A percentile compares a stretch with the other conserved stretches of the same genome.
These are phyloP conservation scores for Tineola bisselliella DNA, from an alignment of 2,888 invertebrate genomes.

Conservation along the genomic window DNA sequence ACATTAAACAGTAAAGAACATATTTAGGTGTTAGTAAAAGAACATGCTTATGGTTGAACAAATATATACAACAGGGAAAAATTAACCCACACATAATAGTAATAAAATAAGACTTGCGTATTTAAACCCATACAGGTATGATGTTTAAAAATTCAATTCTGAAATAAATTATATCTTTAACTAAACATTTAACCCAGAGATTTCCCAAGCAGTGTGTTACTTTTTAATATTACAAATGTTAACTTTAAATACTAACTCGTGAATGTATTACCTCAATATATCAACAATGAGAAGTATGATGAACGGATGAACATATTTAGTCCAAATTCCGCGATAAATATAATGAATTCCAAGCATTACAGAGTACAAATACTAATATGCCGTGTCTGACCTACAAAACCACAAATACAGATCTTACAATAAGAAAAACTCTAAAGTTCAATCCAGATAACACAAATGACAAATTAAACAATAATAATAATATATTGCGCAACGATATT, in stretches of 20 bases:
- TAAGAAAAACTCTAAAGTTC: slow-evolving; percentile 13
- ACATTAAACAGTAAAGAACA: too few relatives aligned
- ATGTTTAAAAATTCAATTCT: slow-evolving; percentile 11
- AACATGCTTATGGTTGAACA: neutral
- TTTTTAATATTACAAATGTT: too few relatives aligned
- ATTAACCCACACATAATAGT: neutral
- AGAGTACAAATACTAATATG: slow-evolving; percentile 19
- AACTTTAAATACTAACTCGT: neutral
- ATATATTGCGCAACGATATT: slow-evolving; percentile 26
- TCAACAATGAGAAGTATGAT: slow-evolving; percentile 41
- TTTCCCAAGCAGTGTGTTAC: too few relatives aligned
- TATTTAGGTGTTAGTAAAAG: neutral
- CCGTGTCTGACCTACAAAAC: slow-evolving; percentile 28
- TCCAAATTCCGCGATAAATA: slow-evolving; percentile 36
- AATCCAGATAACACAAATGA: neutral
- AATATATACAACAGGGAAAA: too few relatives aligned
- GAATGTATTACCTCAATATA: slow-evolving; percentile 37
- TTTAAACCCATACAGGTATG: slow-evolving; percentile 38
- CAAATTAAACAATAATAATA: neutral
- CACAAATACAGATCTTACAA: slow-evolving; percentile 17
- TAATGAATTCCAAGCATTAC: slow-evolving; percentile 35
- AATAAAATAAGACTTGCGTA: slow-evolving; percentile 41
- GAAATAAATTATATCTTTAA: neutral
- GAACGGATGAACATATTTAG: slow-evolving; percentile 33
- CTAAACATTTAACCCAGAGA: too few relatives aligned